A percentile compares a stretch with the other conserved stretches of the same genome.
phyloP scores from a whole-genome alignment of 2,888 invertebrate genomes.

The Abscondita cerata region DNA sequence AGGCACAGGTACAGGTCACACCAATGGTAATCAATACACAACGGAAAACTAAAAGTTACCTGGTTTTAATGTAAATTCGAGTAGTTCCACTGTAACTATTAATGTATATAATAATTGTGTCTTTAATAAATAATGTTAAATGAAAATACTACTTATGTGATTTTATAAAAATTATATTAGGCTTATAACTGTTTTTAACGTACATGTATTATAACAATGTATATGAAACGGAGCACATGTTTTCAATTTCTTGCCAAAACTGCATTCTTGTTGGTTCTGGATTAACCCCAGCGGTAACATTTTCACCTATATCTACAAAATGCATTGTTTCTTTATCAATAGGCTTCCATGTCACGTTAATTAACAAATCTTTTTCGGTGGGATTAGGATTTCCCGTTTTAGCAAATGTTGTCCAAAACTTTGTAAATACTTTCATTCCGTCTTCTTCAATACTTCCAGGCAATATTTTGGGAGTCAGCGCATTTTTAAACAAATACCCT shows the following conservation, averaged over 20 bases:
- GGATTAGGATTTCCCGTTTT: slow-evolving; percentile 37
- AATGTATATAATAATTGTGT: too few species aligned
- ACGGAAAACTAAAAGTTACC: too few species aligned
- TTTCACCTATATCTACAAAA: slow-evolving; percentile 41
- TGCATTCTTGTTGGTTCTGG: slow-evolving; percentile 39
- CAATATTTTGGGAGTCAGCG: slow-evolving; percentile 32
- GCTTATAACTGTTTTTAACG: neutral
- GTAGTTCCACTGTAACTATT: too few species aligned
- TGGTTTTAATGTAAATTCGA: too few species aligned
- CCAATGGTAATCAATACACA: too few species aligned
- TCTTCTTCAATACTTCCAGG: slow-evolving; percentile 39
- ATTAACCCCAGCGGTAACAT: slow-evolving; percentile 37
- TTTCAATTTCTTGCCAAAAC: slow-evolving; percentile 42
- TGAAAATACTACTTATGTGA: too few species aligned
- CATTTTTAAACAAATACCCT: slow-evolving; percentile 46
- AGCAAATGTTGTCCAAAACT: slow-evolving; percentile 49
- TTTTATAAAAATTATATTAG: too few species aligned
- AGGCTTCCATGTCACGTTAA: slow-evolving; percentile 38
- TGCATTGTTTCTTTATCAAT: slow-evolving; percentile 26
- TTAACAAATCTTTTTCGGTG: slow-evolving; percentile 20
- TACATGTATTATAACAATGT: neutral
- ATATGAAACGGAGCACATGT: slow-evolving; percentile 10
- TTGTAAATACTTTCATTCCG: slow-evolving; percentile 40
- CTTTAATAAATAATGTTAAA: too few species aligned
- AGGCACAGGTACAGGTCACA: too few species aligned